phyloP scores from a whole-genome alignment of 1,140 invertebrate genomes.

The Battus philenor region DNA sequence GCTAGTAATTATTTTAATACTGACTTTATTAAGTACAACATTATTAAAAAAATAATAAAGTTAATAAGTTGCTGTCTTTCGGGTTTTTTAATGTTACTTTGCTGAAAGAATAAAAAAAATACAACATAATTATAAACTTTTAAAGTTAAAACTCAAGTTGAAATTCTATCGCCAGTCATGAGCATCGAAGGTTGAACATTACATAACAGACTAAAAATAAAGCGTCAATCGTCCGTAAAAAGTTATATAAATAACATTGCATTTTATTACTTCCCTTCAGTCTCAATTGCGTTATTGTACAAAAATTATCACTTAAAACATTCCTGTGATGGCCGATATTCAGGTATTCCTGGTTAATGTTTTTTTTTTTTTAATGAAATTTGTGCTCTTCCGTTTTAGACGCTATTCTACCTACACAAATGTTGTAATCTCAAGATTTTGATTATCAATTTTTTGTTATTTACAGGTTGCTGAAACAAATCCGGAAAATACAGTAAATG shows the following conservation, averaged over 20 bases:
- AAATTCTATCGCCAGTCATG: conserved; percentile 34
- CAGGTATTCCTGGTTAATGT: conserved; percentile 28
- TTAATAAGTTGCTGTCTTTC: too few relatives aligned
- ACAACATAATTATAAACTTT: too few relatives aligned
- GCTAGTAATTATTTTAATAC: too few relatives aligned
- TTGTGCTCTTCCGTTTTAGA: background rate
- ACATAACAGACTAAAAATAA: conserved; percentile 42
- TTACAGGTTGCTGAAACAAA: conserved; percentile 54
- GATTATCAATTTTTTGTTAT: conserved; percentile 23
- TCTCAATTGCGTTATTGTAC: conserved; percentile 27
- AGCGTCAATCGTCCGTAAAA: conserved; percentile 39
- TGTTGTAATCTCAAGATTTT: background rate
- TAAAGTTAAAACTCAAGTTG: too few relatives aligned
- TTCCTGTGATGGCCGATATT: conserved; percentile 36
- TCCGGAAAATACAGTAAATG: conserved; percentile 42
- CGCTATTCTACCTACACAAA: background rate
- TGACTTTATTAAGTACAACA: too few relatives aligned
- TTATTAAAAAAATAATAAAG: too few relatives aligned
- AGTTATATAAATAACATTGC: conserved; percentile 44
- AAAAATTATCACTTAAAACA: conserved; percentile 18
- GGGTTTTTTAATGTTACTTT: too few relatives aligned
- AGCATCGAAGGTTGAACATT: conserved; percentile 48
- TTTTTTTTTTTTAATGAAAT: background rate
- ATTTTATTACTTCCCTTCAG: conserved; percentile 35
- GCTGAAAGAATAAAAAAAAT: too few relatives aligned